phyloP scores from a whole-genome alignment of 2,888 invertebrate species.

The Aspidiotus rigidus region DNA sequence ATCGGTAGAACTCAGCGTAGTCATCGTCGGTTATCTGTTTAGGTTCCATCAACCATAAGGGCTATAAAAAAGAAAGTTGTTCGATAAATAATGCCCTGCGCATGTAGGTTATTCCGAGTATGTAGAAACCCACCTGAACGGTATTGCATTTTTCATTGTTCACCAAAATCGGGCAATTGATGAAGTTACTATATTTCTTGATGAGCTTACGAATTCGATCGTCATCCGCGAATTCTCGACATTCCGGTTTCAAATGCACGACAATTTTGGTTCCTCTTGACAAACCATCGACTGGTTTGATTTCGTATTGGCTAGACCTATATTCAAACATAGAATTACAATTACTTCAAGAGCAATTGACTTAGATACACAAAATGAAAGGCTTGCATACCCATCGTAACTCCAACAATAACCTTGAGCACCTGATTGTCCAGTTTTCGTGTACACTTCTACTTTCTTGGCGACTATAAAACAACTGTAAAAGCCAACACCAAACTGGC shows the following conservation, averaged over 20 bases:
- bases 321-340: constrained; percentile 10
- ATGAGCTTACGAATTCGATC: constrained; percentile 75
- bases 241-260: constrained; percentile 76
- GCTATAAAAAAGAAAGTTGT: constrained; percentile 47
- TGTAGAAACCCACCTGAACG: constrained; percentile 54
- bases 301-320: constrained; percentile 79
- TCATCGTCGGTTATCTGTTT: constrained; percentile 75
- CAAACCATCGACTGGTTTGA: constrained; percentile 74
- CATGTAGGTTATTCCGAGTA: constrained; percentile 33
- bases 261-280: constrained; percentile 87
- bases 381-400: constrained; percentile 45
- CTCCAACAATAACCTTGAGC: constrained; percentile 74
- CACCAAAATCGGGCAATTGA: constrained; percentile 82
- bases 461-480: constrained; percentile 98
- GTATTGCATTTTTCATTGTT: constrained; percentile 84
- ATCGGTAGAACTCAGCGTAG: constrained; percentile 88
- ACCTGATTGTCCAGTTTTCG: constrained; percentile 57
- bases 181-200: constrained; percentile 94
- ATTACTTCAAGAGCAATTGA: background rate
- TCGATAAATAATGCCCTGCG: constrained; percentile 4
- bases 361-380: background rate
- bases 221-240: constrained; percentile 82
- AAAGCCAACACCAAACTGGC: constrained; percentile 97
- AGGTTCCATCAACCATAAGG: constrained; percentile 86
- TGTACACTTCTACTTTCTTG: constrained; percentile 84